Evolutionary conservation across 2,888 invertebrate species (phyloP).

Genomic region (Erebia aethiops): DNA sequence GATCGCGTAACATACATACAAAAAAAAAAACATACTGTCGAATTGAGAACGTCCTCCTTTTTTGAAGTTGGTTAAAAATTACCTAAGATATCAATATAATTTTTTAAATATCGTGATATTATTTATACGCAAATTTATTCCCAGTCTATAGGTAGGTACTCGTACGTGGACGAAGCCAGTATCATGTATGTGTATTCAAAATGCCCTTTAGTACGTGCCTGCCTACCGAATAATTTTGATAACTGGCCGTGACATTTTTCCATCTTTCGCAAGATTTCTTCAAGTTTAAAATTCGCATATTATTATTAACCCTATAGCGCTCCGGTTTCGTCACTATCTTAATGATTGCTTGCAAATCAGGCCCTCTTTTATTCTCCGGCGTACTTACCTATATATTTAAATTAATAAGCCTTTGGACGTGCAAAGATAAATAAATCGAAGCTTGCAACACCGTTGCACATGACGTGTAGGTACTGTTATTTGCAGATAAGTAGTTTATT

Average conservation of each 20-base stretch:
- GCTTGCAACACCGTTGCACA: conserved; percentile 30
- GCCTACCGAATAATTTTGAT: conserved; percentile 58
- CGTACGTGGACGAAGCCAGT: not conserved
- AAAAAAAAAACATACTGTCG: no score
- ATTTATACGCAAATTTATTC: not conserved
- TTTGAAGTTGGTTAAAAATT: no score
- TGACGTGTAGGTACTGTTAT: not conserved
- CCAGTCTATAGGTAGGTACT: not conserved
- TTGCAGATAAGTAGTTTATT: not conserved
- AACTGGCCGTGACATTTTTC: conserved; percentile 73
- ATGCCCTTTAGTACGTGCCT: conserved; percentile 58
- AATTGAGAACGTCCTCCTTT: no score
- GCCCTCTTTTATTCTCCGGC: conserved; percentile 28
- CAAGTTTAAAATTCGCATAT: conserved; percentile 59
- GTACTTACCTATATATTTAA: conserved; percentile 39
- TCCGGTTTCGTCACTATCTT: conserved; percentile 65
- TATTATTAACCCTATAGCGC: conserved; percentile 54
- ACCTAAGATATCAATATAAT: not conserved
- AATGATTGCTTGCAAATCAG: conserved; percentile 51
- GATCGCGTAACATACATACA: no score
- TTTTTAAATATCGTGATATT: no score
- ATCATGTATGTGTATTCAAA: conserved; percentile 39
- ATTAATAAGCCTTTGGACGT: conserved; percentile 44
- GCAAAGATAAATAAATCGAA: conserved; percentile 40
- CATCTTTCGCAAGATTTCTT: conserved; percentile 58